These are phyloP conservation scores for Zapus hudsonius DNA, from an alignment of 2,113 vertebrate species.

Conservation along the genomic window DNA sequence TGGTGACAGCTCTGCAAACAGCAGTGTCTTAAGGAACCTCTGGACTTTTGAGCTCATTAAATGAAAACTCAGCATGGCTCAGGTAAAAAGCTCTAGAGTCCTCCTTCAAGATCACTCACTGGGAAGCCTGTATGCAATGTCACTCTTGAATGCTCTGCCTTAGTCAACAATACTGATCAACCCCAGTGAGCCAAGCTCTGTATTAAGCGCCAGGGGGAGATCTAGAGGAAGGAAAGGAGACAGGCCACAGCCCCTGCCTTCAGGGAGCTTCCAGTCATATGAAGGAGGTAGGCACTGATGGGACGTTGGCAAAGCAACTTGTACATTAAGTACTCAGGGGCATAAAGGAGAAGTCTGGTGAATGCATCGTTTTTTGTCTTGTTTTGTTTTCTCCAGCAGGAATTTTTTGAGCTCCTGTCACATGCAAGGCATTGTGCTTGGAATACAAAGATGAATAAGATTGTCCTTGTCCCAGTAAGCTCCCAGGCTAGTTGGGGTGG, in stretches of 20 bases:
- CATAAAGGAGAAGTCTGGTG: conserved; percentile 50
- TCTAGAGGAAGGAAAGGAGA: conserved; percentile 82
- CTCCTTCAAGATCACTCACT: conserved; percentile 73
- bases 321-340: conserved; percentile 41
- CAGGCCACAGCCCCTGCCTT: conserved; percentile 79
- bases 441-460: conserved; percentile 69
- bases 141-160: conserved; percentile 73
- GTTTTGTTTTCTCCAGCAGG: conserved; percentile 11
- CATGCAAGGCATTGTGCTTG: conserved; percentile 61
- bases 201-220: conserved; percentile 76
- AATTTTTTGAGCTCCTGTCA: conserved; percentile 69
- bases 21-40: conserved; percentile 63
- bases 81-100: conserved; percentile 78
- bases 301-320: conserved; percentile 33
- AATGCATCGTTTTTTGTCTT: conserved; percentile 47
- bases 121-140: conserved; percentile 73
- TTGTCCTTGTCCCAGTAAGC: conserved; percentile 52
- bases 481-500: conserved; percentile 49
- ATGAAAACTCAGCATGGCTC: conserved; percentile 78
- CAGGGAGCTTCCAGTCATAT: conserved; percentile 81
- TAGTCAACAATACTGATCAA: conserved; percentile 75
- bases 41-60: conserved; percentile 72
- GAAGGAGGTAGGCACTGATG: conserved; percentile 76
- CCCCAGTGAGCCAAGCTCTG: conserved; percentile 77
- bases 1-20: conserved; percentile 74